These are phyloP conservation scores for Phrynosoma platyrhinos DNA, from an alignment of 2,113 vertebrate genomes.

Conservation along the genomic window DNA sequence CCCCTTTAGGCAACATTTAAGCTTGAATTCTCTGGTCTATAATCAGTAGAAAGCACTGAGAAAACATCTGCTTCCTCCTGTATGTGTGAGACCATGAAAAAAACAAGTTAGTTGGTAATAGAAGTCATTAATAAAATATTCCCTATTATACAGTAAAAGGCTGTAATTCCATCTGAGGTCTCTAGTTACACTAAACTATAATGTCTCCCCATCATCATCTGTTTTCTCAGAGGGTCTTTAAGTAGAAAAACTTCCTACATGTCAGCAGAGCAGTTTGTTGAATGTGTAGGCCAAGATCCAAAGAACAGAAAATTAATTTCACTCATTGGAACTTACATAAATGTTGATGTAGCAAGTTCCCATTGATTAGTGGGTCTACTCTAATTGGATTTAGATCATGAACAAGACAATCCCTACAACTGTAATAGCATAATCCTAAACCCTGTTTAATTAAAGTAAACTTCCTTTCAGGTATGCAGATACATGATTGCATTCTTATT, in stretches of 20 bases:
- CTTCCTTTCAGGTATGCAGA: neutral
- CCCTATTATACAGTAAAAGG: neutral
- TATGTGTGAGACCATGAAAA: slow-evolving; percentile 4
- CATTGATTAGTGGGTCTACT: too few relatives aligned
- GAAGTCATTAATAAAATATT: neutral
- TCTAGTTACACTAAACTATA: slow-evolving; percentile 20
- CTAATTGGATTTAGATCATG: too few relatives aligned
- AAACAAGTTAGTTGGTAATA: slow-evolving; percentile 25
- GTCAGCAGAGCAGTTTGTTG: neutral
- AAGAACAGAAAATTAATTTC: neutral
- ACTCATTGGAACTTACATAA: too few relatives aligned
- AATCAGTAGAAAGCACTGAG: neutral
- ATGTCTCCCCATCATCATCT: neutral
- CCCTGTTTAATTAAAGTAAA: neutral
- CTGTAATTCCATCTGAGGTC: slow-evolving; percentile 34
- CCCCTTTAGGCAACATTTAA: neutral
- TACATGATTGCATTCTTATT: neutral
- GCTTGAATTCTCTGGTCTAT: fast-evolving
- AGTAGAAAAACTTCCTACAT: neutral
- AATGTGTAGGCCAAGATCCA: neutral
- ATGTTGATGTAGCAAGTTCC: too few relatives aligned
- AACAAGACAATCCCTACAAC: neutral
- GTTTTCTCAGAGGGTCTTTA: neutral
- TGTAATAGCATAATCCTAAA: neutral
- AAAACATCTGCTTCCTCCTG: neutral